Evolutionary conservation across 2,888 invertebrate genomes (phyloP), one percentile per base, ranked within the genome.

Genomic region (Ypsolopha scabrella): DNA sequence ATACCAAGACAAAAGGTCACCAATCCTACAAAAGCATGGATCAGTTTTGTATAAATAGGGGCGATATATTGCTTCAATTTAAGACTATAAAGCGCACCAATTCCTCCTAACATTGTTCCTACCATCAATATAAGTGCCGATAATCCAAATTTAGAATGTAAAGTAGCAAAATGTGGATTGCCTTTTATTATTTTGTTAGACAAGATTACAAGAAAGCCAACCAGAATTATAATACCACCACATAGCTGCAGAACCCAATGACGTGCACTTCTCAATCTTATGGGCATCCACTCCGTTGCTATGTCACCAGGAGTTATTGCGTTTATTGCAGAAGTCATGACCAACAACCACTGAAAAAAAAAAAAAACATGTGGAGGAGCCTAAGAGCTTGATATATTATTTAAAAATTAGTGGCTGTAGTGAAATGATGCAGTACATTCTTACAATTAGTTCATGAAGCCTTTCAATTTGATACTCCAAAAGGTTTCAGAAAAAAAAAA

Each of bases 211-310:
- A 83, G 57, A 59, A 87, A 87, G 41, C 86, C 87, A 47, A 61
- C 58, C 6, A 71, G 48, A 38, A 81, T 65, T 49, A 78, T 57
- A 41, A 64, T 66, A 54, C 75, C 71, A 48, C 68, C 70, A 24
- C 73, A 41, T 14, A 82, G 56, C 64, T 87, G 87, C 38, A 87
- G 61, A 2, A 87, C 68, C 87, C 87, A 87, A 60, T 87, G 87
- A 37, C 87, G 76, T 48, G 86, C 83, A 60, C 85, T 83, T 52
- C 80, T 67, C 38, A 85, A 63, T 46, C 83, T 66, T 60, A 86
- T 78, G 1, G 87, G 87, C 80, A 87, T 82, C 87, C 86, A 87
- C 57, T 85, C 85, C n/a, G 87, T 82, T 13, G 87, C 86, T 44
- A 80, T 62, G 57, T 87, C 87, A 14, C 86, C 86, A 6, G 87